These are phyloP conservation scores for Capitulum mitella DNA, from an alignment of 2,888 invertebrate genomes.

Conservation along the genomic window DNA sequence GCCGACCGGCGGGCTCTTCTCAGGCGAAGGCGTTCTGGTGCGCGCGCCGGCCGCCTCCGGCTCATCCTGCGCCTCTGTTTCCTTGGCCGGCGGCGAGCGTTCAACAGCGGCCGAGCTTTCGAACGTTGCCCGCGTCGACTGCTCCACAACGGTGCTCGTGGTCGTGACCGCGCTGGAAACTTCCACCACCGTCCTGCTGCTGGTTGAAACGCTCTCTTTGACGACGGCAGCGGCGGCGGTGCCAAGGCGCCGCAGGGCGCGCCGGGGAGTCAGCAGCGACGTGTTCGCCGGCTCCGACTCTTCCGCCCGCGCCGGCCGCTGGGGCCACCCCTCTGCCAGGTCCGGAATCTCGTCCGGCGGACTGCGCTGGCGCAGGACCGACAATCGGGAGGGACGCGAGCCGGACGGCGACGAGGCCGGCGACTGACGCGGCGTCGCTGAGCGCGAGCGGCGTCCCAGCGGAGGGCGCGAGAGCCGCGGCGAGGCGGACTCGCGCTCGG, in stretches of 20 bases:
- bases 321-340: too few species aligned
- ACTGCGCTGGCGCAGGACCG: background rate
- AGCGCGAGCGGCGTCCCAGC: background rate
- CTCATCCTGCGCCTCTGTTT: background rate
- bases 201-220: background rate
- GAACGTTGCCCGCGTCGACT: background rate
- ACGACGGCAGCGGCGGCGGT: background rate
- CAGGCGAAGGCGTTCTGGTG: too few species aligned
- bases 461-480: too few species aligned
- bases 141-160: background rate
- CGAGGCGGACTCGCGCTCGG: too few species aligned
- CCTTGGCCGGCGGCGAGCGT: too few species aligned
- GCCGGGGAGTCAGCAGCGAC: background rate
- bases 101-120: too few species aligned
- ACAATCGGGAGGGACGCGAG: background rate
- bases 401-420: background rate
- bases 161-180: background rate
- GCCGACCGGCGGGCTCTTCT: too few species aligned
- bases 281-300: too few species aligned
- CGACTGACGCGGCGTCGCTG: background rate
- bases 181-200: background rate
- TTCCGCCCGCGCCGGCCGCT: too few species aligned
- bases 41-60: background rate
- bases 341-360: background rate
- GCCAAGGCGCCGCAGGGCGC: background rate